These are phyloP conservation scores for Larimichthys polyactis DNA, from an alignment of 2,113 vertebrate species.

Conservation along the genomic window DNA sequence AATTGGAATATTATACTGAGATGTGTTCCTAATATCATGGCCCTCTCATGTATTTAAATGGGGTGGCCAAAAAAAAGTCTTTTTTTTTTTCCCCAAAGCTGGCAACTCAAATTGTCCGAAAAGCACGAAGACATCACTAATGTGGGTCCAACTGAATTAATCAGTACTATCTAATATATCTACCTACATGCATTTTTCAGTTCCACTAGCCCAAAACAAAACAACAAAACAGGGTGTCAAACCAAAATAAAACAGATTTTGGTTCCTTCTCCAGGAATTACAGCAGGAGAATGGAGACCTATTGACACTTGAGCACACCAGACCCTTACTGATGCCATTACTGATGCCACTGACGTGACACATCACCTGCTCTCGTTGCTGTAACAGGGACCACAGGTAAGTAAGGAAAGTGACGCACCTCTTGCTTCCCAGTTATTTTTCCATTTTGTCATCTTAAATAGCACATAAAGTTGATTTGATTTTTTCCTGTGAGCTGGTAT, in stretches of 20 bases:
- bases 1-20: too few species aligned
- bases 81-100: conserved; percentile 63
- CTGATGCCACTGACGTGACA: conserved; percentile 67
- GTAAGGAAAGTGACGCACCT: conserved; percentile 46
- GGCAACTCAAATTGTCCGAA: conserved; percentile 65
- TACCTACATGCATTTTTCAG: conserved; percentile 39
- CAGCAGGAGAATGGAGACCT: conserved; percentile 35
- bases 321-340: conserved; percentile 52
- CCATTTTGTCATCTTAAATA: background rate
- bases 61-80: conserved; percentile 6
- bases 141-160: conserved; percentile 41
- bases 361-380: conserved; percentile 54
- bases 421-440: background rate
- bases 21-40: too few species aligned
- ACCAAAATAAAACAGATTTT: conserved; percentile 14
- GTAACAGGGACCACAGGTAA: conserved; percentile 57
- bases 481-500: background rate
- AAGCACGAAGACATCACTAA: conserved; percentile 54
- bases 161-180: conserved; percentile 5
- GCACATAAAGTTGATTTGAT: background rate
- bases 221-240: conserved; percentile 12
- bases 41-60: too few species aligned
- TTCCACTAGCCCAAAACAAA: conserved; percentile 55
- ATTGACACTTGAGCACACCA: conserved; percentile 41
- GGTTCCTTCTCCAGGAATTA: conserved; percentile 33